These are phyloP conservation scores for Paguma larvata DNA, from an alignment of 2,797 vertebrate species.

Conservation along the genomic window DNA sequence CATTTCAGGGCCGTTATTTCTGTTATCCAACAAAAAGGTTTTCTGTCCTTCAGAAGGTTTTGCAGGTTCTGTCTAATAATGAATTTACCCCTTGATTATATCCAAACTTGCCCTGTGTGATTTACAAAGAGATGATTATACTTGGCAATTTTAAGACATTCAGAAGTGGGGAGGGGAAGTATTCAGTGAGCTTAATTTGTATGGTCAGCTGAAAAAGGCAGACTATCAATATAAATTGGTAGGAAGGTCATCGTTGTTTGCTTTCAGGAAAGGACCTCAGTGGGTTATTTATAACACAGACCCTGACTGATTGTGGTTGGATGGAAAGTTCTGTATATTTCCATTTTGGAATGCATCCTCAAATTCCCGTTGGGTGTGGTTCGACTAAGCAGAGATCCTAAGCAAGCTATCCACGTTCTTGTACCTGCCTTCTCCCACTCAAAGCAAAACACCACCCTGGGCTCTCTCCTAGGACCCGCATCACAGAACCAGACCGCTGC, in stretches of 20 bases:
- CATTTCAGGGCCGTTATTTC: slow-evolving; percentile 18
- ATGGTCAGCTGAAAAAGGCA: slow-evolving; percentile 1
- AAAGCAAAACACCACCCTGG: neutral
- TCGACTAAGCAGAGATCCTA: neutral
- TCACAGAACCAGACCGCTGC: neutral
- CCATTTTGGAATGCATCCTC: neutral
- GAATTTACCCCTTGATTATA: neutral
- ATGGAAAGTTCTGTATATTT: neutral
- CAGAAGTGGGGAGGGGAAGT: neutral
- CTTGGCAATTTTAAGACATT: slow-evolving; percentile 8
- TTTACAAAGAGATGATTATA: slow-evolving; percentile 46
- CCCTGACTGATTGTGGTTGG: slow-evolving; percentile 11
- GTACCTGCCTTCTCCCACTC: neutral
- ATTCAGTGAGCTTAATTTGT: neutral
- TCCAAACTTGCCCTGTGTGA: neutral
- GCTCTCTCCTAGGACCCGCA: neutral
- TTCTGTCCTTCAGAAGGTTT: slow-evolving; percentile 29
- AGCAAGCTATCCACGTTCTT: neutral
- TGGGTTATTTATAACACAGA: slow-evolving; percentile 13
- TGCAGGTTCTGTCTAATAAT: neutral
- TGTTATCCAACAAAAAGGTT: slow-evolving; percentile 8
- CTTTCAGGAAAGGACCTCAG: neutral
- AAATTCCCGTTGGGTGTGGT: slow-evolving; percentile 8
- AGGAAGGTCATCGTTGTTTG: slow-evolving; percentile 13
- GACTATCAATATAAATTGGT: slow-evolving; percentile 34